These are phyloP conservation scores for Nephotettix cincticeps DNA, from an alignment of 1,140 invertebrate genomes.

Conservation along the genomic window DNA sequence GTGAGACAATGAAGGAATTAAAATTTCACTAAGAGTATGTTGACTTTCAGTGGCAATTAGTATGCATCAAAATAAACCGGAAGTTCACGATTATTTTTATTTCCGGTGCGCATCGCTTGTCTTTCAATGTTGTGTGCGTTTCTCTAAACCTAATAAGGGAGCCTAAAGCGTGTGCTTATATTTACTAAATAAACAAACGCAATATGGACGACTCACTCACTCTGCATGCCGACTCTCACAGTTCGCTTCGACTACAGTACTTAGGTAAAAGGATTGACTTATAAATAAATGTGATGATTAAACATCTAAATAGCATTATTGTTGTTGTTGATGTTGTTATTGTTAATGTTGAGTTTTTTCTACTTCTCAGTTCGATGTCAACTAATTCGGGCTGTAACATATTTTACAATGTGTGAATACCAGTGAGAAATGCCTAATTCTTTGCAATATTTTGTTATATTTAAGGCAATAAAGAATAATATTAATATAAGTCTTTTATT, in stretches of 20 bases:
- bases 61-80: too few relatives aligned
- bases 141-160: background rate
- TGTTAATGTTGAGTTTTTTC: slow-evolving; percentile 5
- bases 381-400: background rate
- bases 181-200: background rate
- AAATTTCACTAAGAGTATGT: too few relatives aligned
- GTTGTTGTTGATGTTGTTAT: slow-evolving; percentile 21
- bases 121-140: background rate
- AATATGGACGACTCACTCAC: background rate
- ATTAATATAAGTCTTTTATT: too few relatives aligned
- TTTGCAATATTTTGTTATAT: slow-evolving; percentile 23
- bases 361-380: background rate
- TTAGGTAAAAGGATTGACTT: background rate
- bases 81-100: too few relatives aligned
- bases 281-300: background rate
- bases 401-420: slow-evolving; percentile 4
- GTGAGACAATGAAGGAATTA: too few relatives aligned
- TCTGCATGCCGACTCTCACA: slow-evolving; percentile 2
- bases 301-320: background rate
- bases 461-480: slow-evolving; percentile 8
- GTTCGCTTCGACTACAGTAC: background rate
- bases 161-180: background rate
- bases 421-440: slow-evolving; percentile 9
- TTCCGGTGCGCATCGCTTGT: background rate
- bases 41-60: too few relatives aligned